Percentiles rank a stretch among this genome's conserved stretches.
These are phyloP conservation scores for Bujurquina vittata DNA, from an alignment of 2,113 vertebrate species.

Conservation along the genomic window DNA sequence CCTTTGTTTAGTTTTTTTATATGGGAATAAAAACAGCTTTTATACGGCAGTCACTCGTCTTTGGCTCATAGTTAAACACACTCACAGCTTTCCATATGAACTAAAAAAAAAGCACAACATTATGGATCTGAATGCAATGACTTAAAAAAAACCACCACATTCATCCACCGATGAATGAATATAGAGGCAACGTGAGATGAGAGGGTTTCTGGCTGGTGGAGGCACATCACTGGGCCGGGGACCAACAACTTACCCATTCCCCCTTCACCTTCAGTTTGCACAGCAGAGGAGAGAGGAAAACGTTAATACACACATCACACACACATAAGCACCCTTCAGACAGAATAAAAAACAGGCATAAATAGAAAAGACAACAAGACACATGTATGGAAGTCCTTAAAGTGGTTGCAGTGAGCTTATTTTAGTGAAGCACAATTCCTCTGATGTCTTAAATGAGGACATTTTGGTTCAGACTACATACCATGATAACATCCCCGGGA, in stretches of 20 bases:
- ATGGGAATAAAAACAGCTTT: background rate
- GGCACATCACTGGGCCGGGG: slow-evolving; percentile 59
- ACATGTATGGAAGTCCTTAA: background rate
- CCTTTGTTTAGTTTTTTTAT: background rate
- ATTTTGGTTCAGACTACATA: slow-evolving; percentile 70
- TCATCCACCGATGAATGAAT: slow-evolving; percentile 47
- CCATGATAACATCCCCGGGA: slow-evolving; percentile 96
- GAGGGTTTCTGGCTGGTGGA: slow-evolving; percentile 52
- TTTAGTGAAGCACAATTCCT: no score
- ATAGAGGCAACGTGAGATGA: slow-evolving; percentile 35
- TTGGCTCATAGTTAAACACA: background rate
- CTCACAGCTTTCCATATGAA: background rate
- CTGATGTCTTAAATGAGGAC: background rate
- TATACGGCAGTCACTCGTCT: accelerated
- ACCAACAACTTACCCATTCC: slow-evolving; percentile 90
- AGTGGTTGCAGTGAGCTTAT: background rate
- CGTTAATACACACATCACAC: slow-evolving; percentile 64
- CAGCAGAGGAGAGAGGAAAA: slow-evolving; percentile 84
- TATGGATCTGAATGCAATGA: background rate
- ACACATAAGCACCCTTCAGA: background rate
- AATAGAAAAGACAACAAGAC: background rate
- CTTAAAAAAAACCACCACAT: slow-evolving; percentile 8
- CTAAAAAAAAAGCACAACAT: background rate
- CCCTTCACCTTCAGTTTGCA: slow-evolving; percentile 92
- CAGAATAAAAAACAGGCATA: background rate